Evolutionary conservation across 1,140 invertebrate genomes (phyloP).

Genomic region (Drosophila pallidifrons): DNA sequence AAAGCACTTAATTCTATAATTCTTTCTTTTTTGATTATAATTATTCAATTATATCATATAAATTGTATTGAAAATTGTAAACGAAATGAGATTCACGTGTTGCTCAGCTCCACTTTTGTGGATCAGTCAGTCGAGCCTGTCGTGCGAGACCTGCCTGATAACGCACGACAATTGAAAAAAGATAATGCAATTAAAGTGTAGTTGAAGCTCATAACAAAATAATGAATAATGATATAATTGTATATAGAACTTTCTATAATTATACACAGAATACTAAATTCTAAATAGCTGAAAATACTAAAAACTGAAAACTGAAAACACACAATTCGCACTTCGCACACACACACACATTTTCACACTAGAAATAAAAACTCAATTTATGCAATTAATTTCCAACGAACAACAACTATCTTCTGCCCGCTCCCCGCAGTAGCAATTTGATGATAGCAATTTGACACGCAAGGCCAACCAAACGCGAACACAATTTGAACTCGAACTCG

Average conservation of each 20-base stretch:
- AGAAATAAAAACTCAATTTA: constrained; percentile 54
- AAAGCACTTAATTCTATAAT: no score
- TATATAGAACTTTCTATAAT: constrained; percentile 33
- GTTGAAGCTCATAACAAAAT: neutral
- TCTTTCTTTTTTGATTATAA: constrained; percentile 1
- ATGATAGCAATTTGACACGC: constrained; percentile 55
- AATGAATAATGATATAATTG: constrained; percentile 25
- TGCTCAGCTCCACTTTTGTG: neutral
- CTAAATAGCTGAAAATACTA: neutral
- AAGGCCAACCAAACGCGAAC: constrained; percentile 25
- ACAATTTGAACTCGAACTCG: no score
- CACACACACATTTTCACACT: constrained; percentile 58
- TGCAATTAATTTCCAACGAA: constrained; percentile 21
- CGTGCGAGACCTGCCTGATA: neutral
- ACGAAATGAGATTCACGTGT: constrained; percentile 13
- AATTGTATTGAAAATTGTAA: neutral
- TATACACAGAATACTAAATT: neutral
- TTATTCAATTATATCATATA: constrained; percentile 3
- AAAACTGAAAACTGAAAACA: neutral
- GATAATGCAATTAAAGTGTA: constrained; percentile 7
- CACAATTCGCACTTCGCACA: constrained; percentile 13
- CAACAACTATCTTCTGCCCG: neutral
- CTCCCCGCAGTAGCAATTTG: constrained; percentile 13
- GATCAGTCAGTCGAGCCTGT: constrained; percentile 5
- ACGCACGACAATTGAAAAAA: constrained; percentile 4